Evolutionary conservation across 2,888 invertebrate species (phyloP).

Genomic region (Epirrhoe tristata): DNA sequence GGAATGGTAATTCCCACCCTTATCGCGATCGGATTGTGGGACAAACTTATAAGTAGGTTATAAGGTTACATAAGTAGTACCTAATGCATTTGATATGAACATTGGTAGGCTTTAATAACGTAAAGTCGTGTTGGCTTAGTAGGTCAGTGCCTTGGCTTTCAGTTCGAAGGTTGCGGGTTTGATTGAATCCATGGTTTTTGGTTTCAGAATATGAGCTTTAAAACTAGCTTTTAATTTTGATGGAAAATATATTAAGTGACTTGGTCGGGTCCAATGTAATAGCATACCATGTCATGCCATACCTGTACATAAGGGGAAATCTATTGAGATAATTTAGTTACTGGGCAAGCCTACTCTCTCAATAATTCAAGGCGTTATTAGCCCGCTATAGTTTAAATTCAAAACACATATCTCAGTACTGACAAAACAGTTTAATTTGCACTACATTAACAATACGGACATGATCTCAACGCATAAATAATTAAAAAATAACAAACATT

Average conservation of each 20-base stretch:
- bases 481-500: slow-evolving; percentile 41
- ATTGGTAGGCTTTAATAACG: neutral
- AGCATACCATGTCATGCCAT: too few relatives aligned
- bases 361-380: too few relatives aligned
- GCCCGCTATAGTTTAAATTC: neutral
- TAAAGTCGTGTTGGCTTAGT: neutral
- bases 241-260: too few relatives aligned
- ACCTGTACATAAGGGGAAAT: too few relatives aligned
- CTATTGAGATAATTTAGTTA: too few relatives aligned
- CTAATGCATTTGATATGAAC: neutral
- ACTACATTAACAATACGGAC: slow-evolving; percentile 67
- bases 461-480: slow-evolving; percentile 73
- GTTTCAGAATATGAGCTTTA: too few relatives aligned
- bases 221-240: too few relatives aligned
- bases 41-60: slow-evolving; percentile 14
- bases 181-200: too few relatives aligned
- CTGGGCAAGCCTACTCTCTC: too few relatives aligned
- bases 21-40: slow-evolving; percentile 15
- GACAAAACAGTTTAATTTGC: slow-evolving; percentile 65
- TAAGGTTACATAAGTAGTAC: neutral
- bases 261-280: too few relatives aligned
- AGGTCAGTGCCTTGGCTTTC: too few relatives aligned
- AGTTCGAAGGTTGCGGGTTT: too few relatives aligned
- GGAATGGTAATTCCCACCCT: slow-evolving; percentile 23
- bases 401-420: slow-evolving; percentile 53